phyloP scores from a whole-genome alignment of 2,113 vertebrate genomes.

The Mastomys natalensis region DNA sequence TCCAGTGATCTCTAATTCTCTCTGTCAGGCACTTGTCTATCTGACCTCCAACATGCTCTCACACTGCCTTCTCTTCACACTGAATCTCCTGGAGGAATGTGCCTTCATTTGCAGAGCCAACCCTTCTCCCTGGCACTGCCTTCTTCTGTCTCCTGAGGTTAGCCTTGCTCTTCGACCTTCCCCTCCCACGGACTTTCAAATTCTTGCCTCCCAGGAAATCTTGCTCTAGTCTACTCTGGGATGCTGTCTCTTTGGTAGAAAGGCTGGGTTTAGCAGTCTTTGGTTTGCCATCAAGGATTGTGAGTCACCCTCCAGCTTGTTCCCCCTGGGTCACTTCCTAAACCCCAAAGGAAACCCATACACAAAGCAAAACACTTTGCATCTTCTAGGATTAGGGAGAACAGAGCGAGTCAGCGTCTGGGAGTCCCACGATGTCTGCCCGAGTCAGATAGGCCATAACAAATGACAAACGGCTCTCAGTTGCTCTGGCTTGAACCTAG shows the following conservation, averaged over 20 bases:
- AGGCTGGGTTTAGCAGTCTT: background rate
- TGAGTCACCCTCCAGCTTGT: background rate
- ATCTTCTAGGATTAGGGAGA: background rate
- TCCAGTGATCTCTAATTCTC: background rate
- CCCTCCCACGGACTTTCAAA: background rate
- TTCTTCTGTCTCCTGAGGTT: background rate
- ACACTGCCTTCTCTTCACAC: too few species aligned
- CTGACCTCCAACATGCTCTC: accelerated
- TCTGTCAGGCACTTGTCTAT: background rate
- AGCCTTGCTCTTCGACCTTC: background rate
- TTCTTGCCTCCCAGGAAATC: background rate
- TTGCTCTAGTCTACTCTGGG: accelerated
- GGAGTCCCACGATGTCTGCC: background rate
- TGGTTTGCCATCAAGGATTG: too few species aligned
- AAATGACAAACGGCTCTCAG: too few species aligned
- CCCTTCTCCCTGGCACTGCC: background rate
- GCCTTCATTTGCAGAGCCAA: background rate
- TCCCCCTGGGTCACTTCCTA: background rate
- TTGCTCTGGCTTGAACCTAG: background rate
- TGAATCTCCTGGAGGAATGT: background rate
- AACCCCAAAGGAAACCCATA: background rate
- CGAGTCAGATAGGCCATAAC: background rate
- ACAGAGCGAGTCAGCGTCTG: background rate
- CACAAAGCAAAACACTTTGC: accelerated
- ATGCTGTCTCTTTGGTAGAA: background rate